A percentile compares a stretch with the other conserved stretches of the same genome.
phyloP scores from a whole-genome alignment of 2,888 invertebrate species.

The Emesis castigata region DNA sequence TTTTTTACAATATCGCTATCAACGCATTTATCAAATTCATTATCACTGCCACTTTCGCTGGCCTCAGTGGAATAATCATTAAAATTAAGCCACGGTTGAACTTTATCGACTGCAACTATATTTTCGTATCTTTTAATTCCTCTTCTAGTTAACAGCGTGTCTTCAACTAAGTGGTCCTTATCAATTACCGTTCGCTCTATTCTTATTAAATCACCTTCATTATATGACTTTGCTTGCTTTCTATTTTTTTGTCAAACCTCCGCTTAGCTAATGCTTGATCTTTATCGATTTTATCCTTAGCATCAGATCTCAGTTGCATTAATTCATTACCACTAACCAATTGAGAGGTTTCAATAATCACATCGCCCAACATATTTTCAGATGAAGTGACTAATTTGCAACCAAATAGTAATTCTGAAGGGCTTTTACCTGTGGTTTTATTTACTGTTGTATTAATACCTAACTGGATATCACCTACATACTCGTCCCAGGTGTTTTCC shows the following conservation, averaged over 20 bases:
- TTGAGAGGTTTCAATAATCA: constrained; percentile 27
- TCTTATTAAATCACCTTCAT: constrained; percentile 49
- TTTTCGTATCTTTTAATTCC: background rate
- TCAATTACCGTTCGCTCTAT: constrained; percentile 23
- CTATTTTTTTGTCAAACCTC: constrained; percentile 37
- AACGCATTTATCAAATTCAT: background rate
- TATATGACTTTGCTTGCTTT: constrained; percentile 29
- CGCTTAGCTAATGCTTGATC: constrained; percentile 43
- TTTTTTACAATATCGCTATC: background rate
- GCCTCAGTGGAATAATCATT: background rate
- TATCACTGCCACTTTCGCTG: background rate
- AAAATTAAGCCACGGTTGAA: background rate
- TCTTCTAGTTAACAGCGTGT: background rate
- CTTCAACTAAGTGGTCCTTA: background rate
- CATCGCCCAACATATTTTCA: constrained; percentile 19
- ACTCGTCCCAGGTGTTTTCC: constrained; percentile 32
- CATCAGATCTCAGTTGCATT: constrained; percentile 19
- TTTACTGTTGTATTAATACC: constrained; percentile 40
- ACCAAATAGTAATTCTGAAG: constrained; percentile 50
- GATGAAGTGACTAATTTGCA: constrained; percentile 21
- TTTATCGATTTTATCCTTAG: constrained; percentile 20
- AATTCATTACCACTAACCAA: background rate
- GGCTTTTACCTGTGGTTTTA: constrained; percentile 35
- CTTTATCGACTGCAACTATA: background rate
- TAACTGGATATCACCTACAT: constrained; percentile 38